A percentile compares a stretch with the other conserved stretches of the same genome.
Evolutionary conservation across 2,797 vertebrate genomes (phyloP).

Genomic region (Onychomys arenicola): DNA sequence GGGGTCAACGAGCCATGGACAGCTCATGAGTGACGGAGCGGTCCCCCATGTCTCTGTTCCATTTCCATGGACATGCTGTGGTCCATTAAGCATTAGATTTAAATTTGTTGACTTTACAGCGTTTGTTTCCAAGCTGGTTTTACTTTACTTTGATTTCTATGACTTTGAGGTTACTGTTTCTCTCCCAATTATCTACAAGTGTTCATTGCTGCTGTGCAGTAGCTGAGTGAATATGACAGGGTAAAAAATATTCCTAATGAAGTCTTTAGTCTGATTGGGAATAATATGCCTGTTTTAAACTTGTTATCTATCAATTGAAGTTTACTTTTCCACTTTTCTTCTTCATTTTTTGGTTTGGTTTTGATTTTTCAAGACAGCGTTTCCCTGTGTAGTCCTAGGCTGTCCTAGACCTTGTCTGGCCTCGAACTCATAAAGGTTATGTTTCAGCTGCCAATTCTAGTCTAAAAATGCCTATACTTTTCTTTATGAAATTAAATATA

Average conservation of each 20-base stretch:
- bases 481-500: not conserved
- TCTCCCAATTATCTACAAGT: slow-evolving; percentile 43
- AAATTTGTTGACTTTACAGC: not conserved
- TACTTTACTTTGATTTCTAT: slow-evolving; percentile 30
- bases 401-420: not conserved
- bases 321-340: slow-evolving; percentile 31
- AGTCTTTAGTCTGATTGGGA: not conserved
- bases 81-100: not conserved
- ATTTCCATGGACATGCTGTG: not conserved
- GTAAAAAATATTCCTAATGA: slow-evolving; percentile 24
- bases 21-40: slow-evolving; percentile 84
- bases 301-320: not conserved
- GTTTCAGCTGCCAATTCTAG: slow-evolving; percentile 18
- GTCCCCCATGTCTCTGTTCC: slow-evolving; percentile 45
- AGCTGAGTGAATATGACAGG: not conserved
- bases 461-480: not conserved
- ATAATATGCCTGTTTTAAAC: not conserved
- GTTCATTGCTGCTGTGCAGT: not conserved
- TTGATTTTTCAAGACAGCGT: not conserved
- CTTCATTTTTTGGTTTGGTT: not conserved
- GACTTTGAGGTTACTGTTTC: slow-evolving; percentile 39
- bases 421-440: not conserved
- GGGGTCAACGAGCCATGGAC: not conserved
- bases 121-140: slow-evolving; percentile 1
- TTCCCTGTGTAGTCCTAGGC: not conserved